A percentile compares a stretch with the other conserved stretches of the same genome.
These are phyloP conservation scores for Orthosia cruda DNA, from an alignment of 2,888 invertebrate genomes.

Conservation along the genomic window DNA sequence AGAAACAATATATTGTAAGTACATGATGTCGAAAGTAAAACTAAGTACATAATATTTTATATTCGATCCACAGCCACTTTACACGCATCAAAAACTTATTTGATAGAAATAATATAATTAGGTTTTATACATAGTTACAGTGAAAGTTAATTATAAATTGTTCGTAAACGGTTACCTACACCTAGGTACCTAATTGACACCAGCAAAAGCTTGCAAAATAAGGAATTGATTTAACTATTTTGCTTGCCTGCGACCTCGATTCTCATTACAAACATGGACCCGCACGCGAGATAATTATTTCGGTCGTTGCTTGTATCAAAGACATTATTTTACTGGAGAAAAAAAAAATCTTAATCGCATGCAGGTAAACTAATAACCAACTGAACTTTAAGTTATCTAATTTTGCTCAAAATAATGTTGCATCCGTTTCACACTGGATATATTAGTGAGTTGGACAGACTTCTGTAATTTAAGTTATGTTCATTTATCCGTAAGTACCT, in stretches of 20 bases:
- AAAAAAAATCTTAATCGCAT: too few species aligned
- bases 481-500: neutral
- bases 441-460: neutral
- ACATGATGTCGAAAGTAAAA: conserved; percentile 19
- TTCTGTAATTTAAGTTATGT: neutral
- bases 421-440: neutral
- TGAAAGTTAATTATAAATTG: conserved; percentile 5
- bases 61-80: conserved; percentile 52
- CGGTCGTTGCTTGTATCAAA: too few species aligned
- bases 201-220: neutral
- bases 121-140: neutral
- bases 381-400: neutral
- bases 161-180: neutral
- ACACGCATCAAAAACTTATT: conserved; percentile 41
- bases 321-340: neutral
- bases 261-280: neutral
- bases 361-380: too few species aligned
- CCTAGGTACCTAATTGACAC: neutral
- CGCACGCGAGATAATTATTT: neutral
- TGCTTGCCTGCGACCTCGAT: too few species aligned
- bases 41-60: conserved; percentile 39
- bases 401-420: neutral
- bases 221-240: neutral
- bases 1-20: conserved; percentile 29
- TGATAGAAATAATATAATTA: conserved; percentile 1